A percentile compares a stretch with the other conserved stretches of the same genome.
phyloP scores from a whole-genome alignment of 2,888 invertebrate genomes.

The Lepidonotus clava region DNA sequence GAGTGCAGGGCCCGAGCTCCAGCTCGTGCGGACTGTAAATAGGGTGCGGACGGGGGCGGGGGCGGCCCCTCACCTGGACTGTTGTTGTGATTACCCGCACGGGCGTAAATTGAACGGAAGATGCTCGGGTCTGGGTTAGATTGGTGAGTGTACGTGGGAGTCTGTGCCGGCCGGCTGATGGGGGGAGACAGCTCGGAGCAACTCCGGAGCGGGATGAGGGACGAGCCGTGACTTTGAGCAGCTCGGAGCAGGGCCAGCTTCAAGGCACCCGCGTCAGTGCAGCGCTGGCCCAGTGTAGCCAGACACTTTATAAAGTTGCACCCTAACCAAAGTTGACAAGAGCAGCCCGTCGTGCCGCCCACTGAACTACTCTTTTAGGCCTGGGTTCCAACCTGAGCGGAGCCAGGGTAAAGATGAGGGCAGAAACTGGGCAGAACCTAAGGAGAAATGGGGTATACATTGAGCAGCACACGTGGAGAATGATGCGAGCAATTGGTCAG shows the following conservation, averaged over 20 bases:
- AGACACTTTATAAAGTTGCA: neutral
- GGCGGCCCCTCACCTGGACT: neutral
- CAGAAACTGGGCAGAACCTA: neutral
- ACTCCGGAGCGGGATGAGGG: neutral
- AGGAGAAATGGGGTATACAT: neutral
- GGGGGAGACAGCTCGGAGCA: neutral
- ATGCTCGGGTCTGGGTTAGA: neutral
- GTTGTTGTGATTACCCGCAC: conserved; percentile 14
- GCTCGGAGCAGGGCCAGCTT: neutral
- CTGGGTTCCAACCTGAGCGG: neutral
- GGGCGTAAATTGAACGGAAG: conserved; percentile 9
- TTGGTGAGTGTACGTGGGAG: neutral
- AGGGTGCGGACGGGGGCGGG: neutral
- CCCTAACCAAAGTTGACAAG: neutral
- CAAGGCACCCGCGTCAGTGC: neutral
- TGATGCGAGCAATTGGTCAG: no score
- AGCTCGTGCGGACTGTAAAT: neutral
- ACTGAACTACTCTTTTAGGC: neutral
- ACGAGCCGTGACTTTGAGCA: neutral
- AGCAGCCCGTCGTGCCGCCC: no score
- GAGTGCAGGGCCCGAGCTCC: neutral
- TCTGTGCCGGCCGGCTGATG: neutral
- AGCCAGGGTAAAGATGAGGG: neutral
- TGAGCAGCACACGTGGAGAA: neutral
- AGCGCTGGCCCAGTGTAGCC: neutral